phyloP scores from a whole-genome alignment of 2,113 vertebrate genomes.

The Dendrocopos noguchii region DNA sequence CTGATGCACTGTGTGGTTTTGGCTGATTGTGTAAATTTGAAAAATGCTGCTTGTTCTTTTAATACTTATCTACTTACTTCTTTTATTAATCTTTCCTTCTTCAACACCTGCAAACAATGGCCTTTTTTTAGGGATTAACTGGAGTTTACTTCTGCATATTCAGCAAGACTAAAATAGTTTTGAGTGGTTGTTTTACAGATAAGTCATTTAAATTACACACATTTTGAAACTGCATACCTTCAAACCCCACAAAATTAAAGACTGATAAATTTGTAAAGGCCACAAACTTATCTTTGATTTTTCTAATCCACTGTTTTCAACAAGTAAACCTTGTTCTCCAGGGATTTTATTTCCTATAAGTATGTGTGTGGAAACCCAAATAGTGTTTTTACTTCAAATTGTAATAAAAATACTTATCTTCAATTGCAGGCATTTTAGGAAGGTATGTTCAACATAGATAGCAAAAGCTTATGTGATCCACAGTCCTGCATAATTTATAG shows the following conservation, averaged over 20 bases:
- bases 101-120: neutral
- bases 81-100: neutral
- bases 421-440: neutral
- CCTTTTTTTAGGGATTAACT: neutral
- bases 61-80: neutral
- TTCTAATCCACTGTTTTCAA: neutral
- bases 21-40: neutral
- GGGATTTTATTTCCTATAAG: neutral
- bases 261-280: neutral
- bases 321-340: neutral
- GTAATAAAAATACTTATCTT: neutral
- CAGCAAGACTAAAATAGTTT: neutral
- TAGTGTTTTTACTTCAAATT: neutral
- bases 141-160: neutral
- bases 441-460: neutral
- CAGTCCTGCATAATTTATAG: neutral
- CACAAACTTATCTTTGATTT: neutral
- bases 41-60: neutral
- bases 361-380: neutral
- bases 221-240: neutral
- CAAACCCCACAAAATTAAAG: neutral
- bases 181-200: neutral
- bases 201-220: neutral
- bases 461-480: neutral
- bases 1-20: neutral